Conservation (phyloP, 2,113 vertebrate species). For the Lanius ludovicianus region DNA sequence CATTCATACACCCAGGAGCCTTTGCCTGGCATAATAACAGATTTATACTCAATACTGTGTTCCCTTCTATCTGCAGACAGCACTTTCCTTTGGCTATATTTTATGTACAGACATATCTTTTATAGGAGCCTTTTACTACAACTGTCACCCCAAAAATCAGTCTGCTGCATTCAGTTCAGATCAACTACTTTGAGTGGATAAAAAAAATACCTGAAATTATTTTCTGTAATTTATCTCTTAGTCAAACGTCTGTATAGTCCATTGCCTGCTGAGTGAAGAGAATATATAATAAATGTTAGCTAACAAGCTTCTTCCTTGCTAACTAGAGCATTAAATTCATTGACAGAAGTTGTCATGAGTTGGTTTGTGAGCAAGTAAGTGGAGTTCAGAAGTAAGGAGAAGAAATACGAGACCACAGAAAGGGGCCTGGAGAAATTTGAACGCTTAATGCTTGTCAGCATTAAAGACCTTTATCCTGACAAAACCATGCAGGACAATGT, state of each 20-base stretch:
- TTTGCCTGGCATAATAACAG: background rate
- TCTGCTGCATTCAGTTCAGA: background rate
- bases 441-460: background rate
- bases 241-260: conserved; percentile 1
- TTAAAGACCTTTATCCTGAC: background rate
- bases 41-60: background rate
- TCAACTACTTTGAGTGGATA: background rate
- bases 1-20: background rate
- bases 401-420: background rate
- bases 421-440: background rate
- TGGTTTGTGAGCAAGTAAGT: conserved; percentile 12
- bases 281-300: conserved; percentile 21
- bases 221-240: conserved; percentile 27
- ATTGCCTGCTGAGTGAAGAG: background rate
- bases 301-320: conserved; percentile 31
- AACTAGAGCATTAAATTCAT: conserved; percentile 43
- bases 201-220: conserved; percentile 24
- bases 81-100: background rate
- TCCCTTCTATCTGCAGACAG: background rate
- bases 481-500: background rate
- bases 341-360: background rate
- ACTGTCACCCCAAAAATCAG: background rate
- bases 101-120: background rate
- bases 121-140: background rate
- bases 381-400: background rate